A percentile compares a stretch with the other conserved stretches of the same genome.
These are phyloP conservation scores for Syngnathus typhle DNA, from an alignment of 2,113 vertebrate species.

Conservation along the genomic window DNA sequence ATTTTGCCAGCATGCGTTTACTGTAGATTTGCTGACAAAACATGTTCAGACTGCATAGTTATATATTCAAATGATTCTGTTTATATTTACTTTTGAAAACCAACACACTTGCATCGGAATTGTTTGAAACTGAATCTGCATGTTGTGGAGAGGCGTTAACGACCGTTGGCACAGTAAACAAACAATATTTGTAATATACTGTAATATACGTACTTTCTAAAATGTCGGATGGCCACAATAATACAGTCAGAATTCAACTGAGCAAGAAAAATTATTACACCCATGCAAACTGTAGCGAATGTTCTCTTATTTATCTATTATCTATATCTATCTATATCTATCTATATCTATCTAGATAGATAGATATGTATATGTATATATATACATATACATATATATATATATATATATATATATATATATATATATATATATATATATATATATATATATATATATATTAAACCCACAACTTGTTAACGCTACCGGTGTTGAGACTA, in stretches of 20 bases:
- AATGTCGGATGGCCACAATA: neutral
- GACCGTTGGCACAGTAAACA: neutral
- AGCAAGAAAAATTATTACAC: neutral
- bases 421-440: too few relatives aligned
- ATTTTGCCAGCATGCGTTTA: neutral
- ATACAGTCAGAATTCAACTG: neutral
- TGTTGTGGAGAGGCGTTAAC: neutral
- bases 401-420: too few relatives aligned
- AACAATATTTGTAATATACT: neutral
- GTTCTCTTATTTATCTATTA: neutral
- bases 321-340: too few relatives aligned
- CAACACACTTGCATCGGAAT: too few relatives aligned
- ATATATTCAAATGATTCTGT: too few relatives aligned
- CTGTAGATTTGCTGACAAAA: neutral
- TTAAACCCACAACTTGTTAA: slow-evolving; percentile 12
- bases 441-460: neutral
- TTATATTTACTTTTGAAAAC: too few relatives aligned
- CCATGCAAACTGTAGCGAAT: neutral
- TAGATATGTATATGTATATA: too few relatives aligned
- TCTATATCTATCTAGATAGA: too few relatives aligned
- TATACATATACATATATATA: too few relatives aligned
- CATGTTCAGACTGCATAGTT: neutral
- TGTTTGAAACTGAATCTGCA: neutral
- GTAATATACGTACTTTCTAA: neutral
- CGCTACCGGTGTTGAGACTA: neutral